Conservation (phyloP, 2,113 vertebrate genomes). For the Brienomyrus longianalis region DNA sequence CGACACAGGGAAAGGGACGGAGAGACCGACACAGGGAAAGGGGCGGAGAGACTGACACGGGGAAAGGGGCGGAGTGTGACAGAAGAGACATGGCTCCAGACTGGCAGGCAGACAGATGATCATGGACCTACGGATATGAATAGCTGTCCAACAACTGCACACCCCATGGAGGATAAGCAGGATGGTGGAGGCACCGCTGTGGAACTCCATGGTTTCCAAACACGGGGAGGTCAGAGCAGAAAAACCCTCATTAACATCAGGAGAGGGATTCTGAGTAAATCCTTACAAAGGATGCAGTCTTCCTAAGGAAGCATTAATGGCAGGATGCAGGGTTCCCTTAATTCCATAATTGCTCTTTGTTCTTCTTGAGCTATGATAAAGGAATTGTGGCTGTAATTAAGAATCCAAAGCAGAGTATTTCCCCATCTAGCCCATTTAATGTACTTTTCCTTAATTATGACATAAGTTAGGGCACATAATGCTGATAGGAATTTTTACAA, state of each 20-base stretch:
- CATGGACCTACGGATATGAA: not conserved
- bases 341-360: not conserved
- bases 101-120: not conserved
- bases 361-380: not conserved
- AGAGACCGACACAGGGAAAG: not conserved
- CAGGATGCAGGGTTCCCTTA: not conserved
- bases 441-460: not conserved
- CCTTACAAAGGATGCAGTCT: constrained; percentile 3
- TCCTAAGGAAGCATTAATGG: not conserved
- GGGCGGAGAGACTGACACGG: not conserved
- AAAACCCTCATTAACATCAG: not conserved
- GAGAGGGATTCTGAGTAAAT: not conserved
- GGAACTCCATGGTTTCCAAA: not conserved
- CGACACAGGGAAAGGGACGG: no score
- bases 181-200: not conserved
- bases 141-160: not conserved
- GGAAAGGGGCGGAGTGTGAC: not conserved
- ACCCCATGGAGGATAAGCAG: not conserved
- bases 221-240: not conserved
- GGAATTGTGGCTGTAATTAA: not conserved
- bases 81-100: not conserved
- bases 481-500: not conserved
- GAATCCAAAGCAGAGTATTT: not conserved
- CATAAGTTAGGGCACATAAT: not conserved
- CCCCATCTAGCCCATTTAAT: not conserved